These are phyloP conservation scores for Conus ventricosus DNA, from an alignment of 1,140 invertebrate genomes.

Conservation along the genomic window DNA sequence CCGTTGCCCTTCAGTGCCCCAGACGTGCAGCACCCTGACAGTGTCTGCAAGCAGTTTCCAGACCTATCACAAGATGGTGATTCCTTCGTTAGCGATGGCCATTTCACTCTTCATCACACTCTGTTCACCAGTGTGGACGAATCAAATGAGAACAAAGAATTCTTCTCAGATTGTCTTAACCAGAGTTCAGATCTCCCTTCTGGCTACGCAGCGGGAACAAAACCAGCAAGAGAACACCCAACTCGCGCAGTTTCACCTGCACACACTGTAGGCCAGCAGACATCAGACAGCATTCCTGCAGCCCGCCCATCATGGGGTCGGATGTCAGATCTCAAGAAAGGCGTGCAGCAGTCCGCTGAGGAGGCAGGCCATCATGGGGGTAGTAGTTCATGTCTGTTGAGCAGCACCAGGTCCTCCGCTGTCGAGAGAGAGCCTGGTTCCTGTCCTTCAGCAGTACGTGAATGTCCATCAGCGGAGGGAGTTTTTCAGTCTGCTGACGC, in stretches of 20 bases:
- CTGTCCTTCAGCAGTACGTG: not conserved
- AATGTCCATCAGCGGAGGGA: not conserved
- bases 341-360: not conserved
- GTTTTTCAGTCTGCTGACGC: not conserved
- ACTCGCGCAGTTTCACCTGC: not conserved
- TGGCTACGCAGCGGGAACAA: not conserved
- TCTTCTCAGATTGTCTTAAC: not conserved
- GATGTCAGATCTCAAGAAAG: not conserved
- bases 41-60: not conserved
- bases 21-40: not conserved
- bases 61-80: not conserved
- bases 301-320: not conserved
- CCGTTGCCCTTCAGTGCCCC: no score
- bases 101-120: constrained; percentile 19
- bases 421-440: not conserved
- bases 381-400: no score
- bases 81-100: constrained; percentile 14
- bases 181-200: no score
- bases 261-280: not conserved
- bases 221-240: not conserved
- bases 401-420: no score
- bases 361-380: not conserved
- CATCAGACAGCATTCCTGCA: not conserved
- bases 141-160: not conserved
- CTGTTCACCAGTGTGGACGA: constrained; percentile 22